Percentiles rank a stretch among this genome's conserved stretches.
Evolutionary conservation across 2,797 vertebrate genomes (phyloP).

Genomic region (Melanotaenia trifasciata): DNA sequence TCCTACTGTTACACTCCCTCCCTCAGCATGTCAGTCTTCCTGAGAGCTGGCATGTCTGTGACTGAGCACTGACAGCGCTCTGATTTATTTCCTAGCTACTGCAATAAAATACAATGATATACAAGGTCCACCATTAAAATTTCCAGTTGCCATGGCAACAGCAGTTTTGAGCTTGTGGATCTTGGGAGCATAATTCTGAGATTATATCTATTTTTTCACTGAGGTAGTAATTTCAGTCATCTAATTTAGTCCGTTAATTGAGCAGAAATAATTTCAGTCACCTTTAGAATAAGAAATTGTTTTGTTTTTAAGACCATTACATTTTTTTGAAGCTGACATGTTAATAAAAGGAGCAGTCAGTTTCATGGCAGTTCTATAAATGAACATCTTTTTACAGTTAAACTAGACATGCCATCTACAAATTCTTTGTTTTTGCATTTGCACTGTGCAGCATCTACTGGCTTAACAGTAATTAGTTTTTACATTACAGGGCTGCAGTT

Average conservation of each 20-base stretch:
- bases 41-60: slow-evolving; percentile 34
- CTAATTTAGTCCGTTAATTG: background rate
- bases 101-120: slow-evolving; percentile 73
- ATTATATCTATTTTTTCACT: slow-evolving; percentile 49
- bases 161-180: slow-evolving; percentile 69
- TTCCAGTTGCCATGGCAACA: slow-evolving; percentile 85
- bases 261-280: background rate
- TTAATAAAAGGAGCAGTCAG: background rate
- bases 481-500: slow-evolving; percentile 14
- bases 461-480: slow-evolving; percentile 11
- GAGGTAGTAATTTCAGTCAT: background rate
- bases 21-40: slow-evolving; percentile 14
- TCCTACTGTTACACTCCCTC: background rate
- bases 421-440: background rate
- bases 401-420: background rate
- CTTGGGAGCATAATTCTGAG: slow-evolving; percentile 44
- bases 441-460: background rate
- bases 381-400: background rate
- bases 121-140: slow-evolving; percentile 76
- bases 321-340: slow-evolving; percentile 4
- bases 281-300: background rate
- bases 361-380: slow-evolving; percentile 8
- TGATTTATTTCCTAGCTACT: slow-evolving; percentile 62
- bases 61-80: slow-evolving; percentile 46
- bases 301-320: background rate